Conservation (phyloP, 2,797 vertebrate genomes). For the Gambelia wislizenii region DNA sequence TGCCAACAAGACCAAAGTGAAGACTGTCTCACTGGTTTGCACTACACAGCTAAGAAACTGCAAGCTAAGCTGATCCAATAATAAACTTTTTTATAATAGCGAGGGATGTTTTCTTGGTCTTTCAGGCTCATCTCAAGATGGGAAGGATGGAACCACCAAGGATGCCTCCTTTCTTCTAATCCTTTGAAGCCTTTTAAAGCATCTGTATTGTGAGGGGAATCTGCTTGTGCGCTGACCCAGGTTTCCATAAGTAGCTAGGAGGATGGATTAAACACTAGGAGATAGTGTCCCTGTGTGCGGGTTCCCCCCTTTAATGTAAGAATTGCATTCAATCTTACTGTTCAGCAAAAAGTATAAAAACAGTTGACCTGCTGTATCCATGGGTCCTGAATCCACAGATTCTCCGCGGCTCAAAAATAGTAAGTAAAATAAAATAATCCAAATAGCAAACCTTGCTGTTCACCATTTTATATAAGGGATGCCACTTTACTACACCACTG, state of each 20-base stretch:
- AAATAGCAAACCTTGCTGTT: no score
- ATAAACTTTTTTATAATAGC: no score
- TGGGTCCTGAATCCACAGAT: no score
- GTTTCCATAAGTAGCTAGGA: background rate
- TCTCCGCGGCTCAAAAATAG: no score
- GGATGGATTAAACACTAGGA: background rate
- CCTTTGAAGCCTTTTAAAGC: background rate
- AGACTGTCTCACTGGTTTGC: background rate
- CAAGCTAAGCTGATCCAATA: background rate
- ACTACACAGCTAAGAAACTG: background rate
- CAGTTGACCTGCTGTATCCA: no score
- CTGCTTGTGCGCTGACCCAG: background rate
- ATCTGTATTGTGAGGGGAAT: background rate
- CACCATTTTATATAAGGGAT: no score
- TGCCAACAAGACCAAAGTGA: background rate
- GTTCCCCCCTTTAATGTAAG: background rate
- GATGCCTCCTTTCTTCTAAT: background rate
- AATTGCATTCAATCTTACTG: background rate
- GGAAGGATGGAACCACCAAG: background rate
- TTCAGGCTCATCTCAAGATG: background rate
- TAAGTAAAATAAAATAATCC: no score
- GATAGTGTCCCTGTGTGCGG: no score
- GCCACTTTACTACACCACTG: no score
- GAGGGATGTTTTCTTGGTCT: no score
- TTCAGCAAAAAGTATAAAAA: background rate